Evolutionary conservation across 2,797 vertebrate species (phyloP), one percentile per base, ranked within the genome.

Genomic region (Sitta carolinensis): DNA sequence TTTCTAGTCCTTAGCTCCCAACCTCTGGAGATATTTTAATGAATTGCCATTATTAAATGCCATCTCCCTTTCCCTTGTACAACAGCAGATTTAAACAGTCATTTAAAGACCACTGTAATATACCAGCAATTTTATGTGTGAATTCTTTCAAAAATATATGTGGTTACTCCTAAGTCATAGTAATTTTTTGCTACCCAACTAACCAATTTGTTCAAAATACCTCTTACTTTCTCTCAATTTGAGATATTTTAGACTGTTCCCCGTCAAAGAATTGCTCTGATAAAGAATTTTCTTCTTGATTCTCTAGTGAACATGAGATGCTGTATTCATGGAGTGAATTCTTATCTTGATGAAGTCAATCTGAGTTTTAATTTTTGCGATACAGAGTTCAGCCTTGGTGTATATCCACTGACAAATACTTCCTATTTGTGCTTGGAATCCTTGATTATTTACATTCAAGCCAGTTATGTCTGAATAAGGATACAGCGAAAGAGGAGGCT

Each of bases 11-110:
- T 64, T 79, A 84, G 25, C 59, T 93, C 74, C 40, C 59, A 78
- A 90, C 42, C 66, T 88, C 55, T 47, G 29, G 74, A 88, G 74
- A 81, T 16, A 29, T 86, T 86, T 90, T 84, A 91, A 84, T 88
- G 51, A 91, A 78, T 86, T 78, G 20, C 30, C 66, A 10, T 75
- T 90, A 54, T 64, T 72, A 68, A 86, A 77, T 86, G 16, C 30
- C 20, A 55, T 84, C 36, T 88, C 51, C 32, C 7, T 77, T 83
- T 94, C 58, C 42, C 25, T 75, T 88, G 30, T 62, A 58, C 2
- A 4, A 54, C 13, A 68, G 27, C 58, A 75, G 66, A 68, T 88
- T 93, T 88, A 78, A 90, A 77, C n/a, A 13, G 43, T 81, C 58
- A 81, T 90, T 93, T 69, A 75, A 70, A 75, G 47, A 78, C 25